Evolutionary conservation across 30 jellyfish, hydroid and myxozoan genomes (phyloP).

Genomic region (Clytia hemisphaerica): DNA sequence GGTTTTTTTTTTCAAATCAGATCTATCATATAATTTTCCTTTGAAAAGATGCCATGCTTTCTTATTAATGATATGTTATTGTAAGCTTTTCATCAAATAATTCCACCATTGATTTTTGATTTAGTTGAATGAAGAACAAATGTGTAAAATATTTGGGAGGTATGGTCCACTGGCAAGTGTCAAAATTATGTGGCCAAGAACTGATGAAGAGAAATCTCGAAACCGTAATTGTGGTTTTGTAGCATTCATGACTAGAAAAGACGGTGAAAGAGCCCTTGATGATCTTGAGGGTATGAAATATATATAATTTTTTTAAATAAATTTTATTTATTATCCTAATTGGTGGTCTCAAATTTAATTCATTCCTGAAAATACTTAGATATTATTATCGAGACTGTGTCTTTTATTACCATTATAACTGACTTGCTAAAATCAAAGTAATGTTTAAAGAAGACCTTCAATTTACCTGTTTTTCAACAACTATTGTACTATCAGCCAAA

Average conservation of each 20-base stretch:
- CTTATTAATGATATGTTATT: not conserved
- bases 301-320: too few species aligned
- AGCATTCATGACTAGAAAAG: constrained; percentile 85
- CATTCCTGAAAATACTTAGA: too few species aligned
- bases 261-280: constrained; percentile 80
- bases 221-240: constrained; percentile 97
- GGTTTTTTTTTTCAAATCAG: not conserved
- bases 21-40: not conserved
- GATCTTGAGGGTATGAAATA: constrained; percentile 71
- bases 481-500: too few species aligned
- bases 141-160: constrained; percentile 81
- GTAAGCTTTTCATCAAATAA: not conserved
- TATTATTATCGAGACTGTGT: too few species aligned
- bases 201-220: constrained; percentile 94
- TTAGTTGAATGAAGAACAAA: constrained; percentile 92
- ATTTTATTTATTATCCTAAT: too few species aligned
- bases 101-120: not conserved
- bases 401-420: too few species aligned
- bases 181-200: constrained; percentile 98
- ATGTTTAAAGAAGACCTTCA: too few species aligned
- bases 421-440: too few species aligned
- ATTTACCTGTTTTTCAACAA: too few species aligned
- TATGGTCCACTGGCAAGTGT: constrained; percentile 98
- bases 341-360: too few species aligned
- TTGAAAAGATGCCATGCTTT: not conserved